Conservation (phyloP, 1,140 invertebrate species). For the Aphaenogaster ashmeadi region DNA sequence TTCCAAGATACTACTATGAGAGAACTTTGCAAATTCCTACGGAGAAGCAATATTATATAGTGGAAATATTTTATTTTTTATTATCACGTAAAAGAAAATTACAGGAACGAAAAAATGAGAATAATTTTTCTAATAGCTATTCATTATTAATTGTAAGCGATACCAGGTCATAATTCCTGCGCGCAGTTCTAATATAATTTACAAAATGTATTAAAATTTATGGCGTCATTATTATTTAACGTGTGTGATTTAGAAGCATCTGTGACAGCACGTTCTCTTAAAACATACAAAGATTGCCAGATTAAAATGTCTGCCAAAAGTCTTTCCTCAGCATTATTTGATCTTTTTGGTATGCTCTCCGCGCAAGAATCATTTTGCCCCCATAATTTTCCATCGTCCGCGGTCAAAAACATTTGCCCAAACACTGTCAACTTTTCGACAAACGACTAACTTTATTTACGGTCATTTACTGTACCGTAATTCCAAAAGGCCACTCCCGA, state of each 20-base stretch:
- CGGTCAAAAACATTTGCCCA: neutral
- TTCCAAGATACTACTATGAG: neutral
- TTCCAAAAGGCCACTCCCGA: conserved; percentile 16
- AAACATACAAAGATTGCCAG: neutral
- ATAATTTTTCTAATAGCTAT: neutral
- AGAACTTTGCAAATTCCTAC: neutral
- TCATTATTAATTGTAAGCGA: neutral
- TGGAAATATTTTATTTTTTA: neutral
- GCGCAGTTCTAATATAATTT: neutral
- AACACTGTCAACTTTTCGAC: neutral
- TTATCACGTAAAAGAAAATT: neutral
- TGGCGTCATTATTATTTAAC: neutral
- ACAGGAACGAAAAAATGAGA: neutral
- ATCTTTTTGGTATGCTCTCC: neutral
- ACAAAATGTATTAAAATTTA: conserved; percentile 18
- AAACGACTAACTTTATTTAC: conserved; percentile 11
- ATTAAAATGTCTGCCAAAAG: neutral
- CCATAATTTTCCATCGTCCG: neutral
- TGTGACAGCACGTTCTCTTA: neutral
- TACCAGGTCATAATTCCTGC: neutral
- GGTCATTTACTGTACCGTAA: conserved; percentile 15
- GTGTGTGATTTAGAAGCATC: neutral
- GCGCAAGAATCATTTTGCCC: neutral
- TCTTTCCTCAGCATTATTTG: neutral
- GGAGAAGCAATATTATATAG: neutral